These are phyloP conservation scores for Carassius auratus DNA, from an alignment of 2,113 vertebrate species.

Conservation along the genomic window DNA sequence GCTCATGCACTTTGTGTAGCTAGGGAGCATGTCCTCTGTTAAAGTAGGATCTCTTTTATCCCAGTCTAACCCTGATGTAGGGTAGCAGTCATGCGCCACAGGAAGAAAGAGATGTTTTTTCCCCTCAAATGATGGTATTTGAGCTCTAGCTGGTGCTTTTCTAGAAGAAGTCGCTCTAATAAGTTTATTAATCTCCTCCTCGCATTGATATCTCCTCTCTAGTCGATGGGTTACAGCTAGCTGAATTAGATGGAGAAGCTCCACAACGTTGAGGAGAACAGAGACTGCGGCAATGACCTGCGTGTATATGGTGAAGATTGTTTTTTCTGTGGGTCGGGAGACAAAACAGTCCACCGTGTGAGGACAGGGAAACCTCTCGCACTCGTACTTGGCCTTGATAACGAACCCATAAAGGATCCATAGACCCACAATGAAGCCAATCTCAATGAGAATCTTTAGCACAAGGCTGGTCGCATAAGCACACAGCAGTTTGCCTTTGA, in stretches of 20 bases:
- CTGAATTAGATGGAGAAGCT: conserved; percentile 84
- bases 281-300: conserved; percentile 86
- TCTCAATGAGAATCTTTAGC: conserved; percentile 85
- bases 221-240: conserved; percentile 66
- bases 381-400: conserved; percentile 82
- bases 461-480: conserved; percentile 85
- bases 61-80: conserved; percentile 62
- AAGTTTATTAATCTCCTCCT: not conserved
- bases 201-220: conserved; percentile 61
- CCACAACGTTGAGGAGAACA: conserved; percentile 85
- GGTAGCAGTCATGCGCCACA: not conserved
- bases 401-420: conserved; percentile 91
- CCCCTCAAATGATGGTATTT: conserved; percentile 41
- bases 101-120: conserved; percentile 46
- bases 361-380: conserved; percentile 83
- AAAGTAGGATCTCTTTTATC: conserved; percentile 23
- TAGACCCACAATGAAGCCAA: conserved; percentile 86
- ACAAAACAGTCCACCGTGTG: conserved; percentile 92
- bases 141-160: not conserved
- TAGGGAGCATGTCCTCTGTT: conserved; percentile 64
- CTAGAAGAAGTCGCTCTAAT: not conserved
- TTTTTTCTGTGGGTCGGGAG: conserved; percentile 95
- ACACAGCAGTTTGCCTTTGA: conserved; percentile 83
- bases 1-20: conserved; percentile 69
- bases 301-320: conserved; percentile 94